These are phyloP conservation scores for Phorcus lineatus DNA, from an alignment of 2,888 invertebrate genomes.

Conservation along the genomic window DNA sequence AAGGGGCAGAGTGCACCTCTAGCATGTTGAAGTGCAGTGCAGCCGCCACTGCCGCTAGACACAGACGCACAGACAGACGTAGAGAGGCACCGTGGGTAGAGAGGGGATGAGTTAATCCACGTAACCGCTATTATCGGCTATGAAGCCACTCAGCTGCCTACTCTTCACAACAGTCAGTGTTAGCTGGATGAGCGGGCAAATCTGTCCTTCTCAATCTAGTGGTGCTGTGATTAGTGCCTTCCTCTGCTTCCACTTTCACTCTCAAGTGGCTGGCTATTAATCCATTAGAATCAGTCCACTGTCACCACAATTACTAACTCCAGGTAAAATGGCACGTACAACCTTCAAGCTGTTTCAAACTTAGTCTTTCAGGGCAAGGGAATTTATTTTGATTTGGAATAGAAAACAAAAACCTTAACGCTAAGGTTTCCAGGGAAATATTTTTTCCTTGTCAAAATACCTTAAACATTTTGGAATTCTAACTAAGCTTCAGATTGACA, in stretches of 20 bases:
- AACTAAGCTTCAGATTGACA: too few species aligned
- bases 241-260: neutral
- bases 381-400: too few species aligned
- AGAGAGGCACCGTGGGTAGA: constrained; percentile 3
- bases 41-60: neutral
- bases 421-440: too few species aligned
- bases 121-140: constrained; percentile 13
- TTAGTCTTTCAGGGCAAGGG: too few species aligned
- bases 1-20: constrained; percentile 6
- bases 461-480: too few species aligned
- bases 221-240: neutral
- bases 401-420: too few species aligned
- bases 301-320: too few species aligned
- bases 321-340: too few species aligned
- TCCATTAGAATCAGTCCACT: too few species aligned
- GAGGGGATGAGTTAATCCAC: neutral
- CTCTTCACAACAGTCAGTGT: neutral
- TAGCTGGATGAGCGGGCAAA: neutral
- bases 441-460: too few species aligned
- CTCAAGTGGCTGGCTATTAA: too few species aligned
- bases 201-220: neutral
- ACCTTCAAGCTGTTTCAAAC: too few species aligned
- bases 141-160: neutral
- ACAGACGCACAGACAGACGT: constrained; percentile 23
- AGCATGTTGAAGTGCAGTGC: neutral